Base-by-base conservation (phyloP, 2,797 vertebrate genomes). In the Acanthopagrus latus region DNA sequence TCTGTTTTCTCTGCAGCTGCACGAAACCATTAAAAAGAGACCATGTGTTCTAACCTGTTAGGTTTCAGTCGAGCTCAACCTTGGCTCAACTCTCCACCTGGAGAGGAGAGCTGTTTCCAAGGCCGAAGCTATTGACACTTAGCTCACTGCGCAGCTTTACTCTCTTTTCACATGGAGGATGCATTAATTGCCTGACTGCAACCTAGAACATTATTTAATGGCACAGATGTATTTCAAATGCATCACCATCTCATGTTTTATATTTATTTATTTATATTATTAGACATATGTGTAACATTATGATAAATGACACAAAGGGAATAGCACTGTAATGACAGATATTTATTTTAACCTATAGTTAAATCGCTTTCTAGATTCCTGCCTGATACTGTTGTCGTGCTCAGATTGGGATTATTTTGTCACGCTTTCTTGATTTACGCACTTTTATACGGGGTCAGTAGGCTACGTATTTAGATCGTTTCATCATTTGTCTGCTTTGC, bases 21-120 rank as follows among this genome's bases (percentile, higher is more conserved):
- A 92, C 59, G 51, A 83, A 93, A 87, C 87, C 84, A 91, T 90
- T 93, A 90, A 93, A 93, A 88, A 82, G 82, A 89, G 88, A 87
- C 88, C 89, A 89, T 92, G 90, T 93, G 91, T 93, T 90, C 78
- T 91, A 94, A 93, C 93, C 93, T 93, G 91, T 92, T 91, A 78
- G 87, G 81, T 91, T 93, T 93, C 91, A 90, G 82, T 88, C 83
- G 67, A 89, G 86, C 86, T 95, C 92, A 95, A 95, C 94, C 93
- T 93, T 95, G 94, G 95, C 94, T 94, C 92, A 95, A 94, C 93
- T 91, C 92, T 86, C 90, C 81, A 90, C 89, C 91, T 93, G 91
- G 88, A 93, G 90, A 88, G 65, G 70, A 86, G 86, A 82, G 71
- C 57, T 20, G 78, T 90, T 93, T 93, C 89, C 87, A 90, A 86